Percentiles rank a stretch among this genome's conserved stretches.
Evolutionary conservation across 2,797 vertebrate species (phyloP).

Genomic region (Channallabes apus): DNA sequence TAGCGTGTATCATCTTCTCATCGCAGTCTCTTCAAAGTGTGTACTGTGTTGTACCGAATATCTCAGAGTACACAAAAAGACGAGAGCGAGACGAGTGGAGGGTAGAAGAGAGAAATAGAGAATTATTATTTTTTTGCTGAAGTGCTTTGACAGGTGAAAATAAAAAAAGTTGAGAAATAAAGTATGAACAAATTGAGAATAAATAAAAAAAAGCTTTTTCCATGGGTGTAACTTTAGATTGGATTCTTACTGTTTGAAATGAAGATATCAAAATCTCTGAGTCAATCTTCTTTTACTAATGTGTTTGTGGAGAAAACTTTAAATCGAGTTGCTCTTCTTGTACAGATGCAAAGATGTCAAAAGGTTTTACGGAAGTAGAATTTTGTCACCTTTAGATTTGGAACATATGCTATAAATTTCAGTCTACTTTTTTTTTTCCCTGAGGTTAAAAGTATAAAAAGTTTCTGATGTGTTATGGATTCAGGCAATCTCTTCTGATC

Average conservation of each 20-base stretch:
- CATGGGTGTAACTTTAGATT: not conserved
- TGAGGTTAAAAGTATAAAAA: not conserved
- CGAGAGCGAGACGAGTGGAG: not conserved
- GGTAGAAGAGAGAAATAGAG: not conserved
- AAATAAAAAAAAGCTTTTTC: not conserved
- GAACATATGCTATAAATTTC: not conserved
- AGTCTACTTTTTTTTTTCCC: not conserved
- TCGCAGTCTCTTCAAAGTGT: not conserved
- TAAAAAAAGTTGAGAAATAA: not conserved
- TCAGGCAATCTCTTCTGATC: constrained; percentile 21
- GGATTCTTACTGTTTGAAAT: constrained; percentile 14
- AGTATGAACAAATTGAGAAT: constrained; percentile 15
- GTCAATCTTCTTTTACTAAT: not conserved
- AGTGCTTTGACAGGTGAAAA: constrained; percentile 15
- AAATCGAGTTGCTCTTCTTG: not conserved
- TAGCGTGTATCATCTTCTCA: not conserved
- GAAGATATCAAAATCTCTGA: not conserved
- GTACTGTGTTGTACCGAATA: not conserved
- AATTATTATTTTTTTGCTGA: not conserved
- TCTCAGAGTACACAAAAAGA: not conserved
- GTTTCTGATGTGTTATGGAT: constrained; percentile 8
- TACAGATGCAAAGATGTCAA: not conserved
- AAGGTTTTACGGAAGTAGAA: not conserved
- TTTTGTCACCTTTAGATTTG: not conserved
- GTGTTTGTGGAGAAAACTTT: not conserved